Evolutionary conservation across 2,797 vertebrate genomes (phyloP).

Genomic region (Cynodonichthys magdalenae): DNA sequence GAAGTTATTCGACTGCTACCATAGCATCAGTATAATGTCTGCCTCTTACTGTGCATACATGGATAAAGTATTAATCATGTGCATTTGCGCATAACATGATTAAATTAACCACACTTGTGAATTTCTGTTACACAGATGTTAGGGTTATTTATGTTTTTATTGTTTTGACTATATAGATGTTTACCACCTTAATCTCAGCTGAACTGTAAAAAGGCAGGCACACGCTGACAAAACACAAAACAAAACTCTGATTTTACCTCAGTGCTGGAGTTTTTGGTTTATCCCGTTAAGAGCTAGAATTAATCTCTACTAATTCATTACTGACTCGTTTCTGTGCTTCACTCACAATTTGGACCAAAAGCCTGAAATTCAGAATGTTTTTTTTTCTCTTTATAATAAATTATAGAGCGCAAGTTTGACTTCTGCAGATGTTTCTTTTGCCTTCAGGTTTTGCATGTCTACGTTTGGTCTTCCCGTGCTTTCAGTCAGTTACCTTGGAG

Average conservation of each 20-base stretch:
- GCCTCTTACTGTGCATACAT: constrained; percentile 23
- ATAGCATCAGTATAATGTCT: constrained; percentile 19
- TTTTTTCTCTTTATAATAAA: constrained; percentile 15
- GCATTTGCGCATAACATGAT: constrained; percentile 17
- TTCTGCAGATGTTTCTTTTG: constrained; percentile 3
- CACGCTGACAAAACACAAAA: constrained; percentile 4
- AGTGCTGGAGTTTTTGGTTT: constrained; percentile 1
- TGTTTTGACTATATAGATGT: constrained; percentile 2
- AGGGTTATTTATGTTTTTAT: constrained; percentile 4
- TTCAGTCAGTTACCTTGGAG: constrained; percentile 31
- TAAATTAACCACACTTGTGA: constrained; percentile 6
- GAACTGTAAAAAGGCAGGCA: constrained; percentile 15
- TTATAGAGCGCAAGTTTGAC: constrained; percentile 31
- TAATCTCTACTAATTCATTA: constrained; percentile 14
- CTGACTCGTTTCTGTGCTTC: constrained; percentile 24
- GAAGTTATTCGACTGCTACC: constrained; percentile 25
- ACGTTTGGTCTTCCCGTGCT: constrained; percentile 38
- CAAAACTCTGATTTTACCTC: constrained; percentile 16
- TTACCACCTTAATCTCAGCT: constrained; percentile 5
- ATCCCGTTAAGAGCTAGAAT: constrained; percentile 36
- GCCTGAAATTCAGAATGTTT: constrained; percentile 8
- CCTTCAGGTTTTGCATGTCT: not conserved
- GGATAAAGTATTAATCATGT: constrained; percentile 56
- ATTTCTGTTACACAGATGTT: not conserved
- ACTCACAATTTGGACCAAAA: constrained; percentile 18